Percentiles rank a stretch among this genome's conserved stretches.
Conservation (phyloP, 2,888 invertebrate species). For the Colostygia pectinataria region DNA sequence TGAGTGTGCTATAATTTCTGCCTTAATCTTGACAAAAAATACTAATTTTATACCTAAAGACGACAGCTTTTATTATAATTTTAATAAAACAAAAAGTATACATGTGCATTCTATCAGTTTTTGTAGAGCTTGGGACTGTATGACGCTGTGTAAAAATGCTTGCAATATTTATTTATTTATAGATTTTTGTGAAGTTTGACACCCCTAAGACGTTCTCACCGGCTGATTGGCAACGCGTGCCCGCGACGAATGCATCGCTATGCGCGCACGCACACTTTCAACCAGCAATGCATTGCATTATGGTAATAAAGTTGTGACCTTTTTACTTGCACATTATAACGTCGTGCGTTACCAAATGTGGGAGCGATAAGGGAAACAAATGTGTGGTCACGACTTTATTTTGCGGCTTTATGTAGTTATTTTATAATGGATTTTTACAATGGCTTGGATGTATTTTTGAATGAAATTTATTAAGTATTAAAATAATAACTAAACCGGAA, state of each 20-base stretch:
- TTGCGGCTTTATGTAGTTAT: background rate
- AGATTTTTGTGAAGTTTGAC: conserved; percentile 5
- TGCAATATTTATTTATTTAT: background rate
- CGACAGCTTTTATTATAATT: too few species aligned
- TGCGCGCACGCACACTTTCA: conserved; percentile 43
- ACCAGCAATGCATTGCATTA: conserved; percentile 32
- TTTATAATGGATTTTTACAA: background rate
- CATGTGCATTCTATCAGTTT: too few species aligned
- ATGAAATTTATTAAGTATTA: too few species aligned
- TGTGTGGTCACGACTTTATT: conserved; percentile 7
- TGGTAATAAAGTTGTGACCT: conserved; percentile 32
- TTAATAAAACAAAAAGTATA: too few species aligned
- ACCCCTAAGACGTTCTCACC: conserved; percentile 25
- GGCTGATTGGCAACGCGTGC: conserved; percentile 44
- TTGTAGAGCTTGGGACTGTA: too few species aligned
- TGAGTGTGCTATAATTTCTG: too few species aligned
- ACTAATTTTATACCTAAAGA: too few species aligned
- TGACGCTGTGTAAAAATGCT: too few species aligned
- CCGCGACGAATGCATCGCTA: conserved; percentile 41
- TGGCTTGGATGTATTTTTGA: too few species aligned
- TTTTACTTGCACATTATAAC: conserved; percentile 29
- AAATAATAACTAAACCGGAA: too few species aligned
- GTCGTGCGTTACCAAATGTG: conserved; percentile 15
- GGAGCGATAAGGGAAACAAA: conserved; percentile 10
- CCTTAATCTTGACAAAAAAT: too few species aligned